A percentile compares a stretch with the other conserved stretches of the same genome.
Conservation (phyloP, 2,888 invertebrate genomes). For the Gnatocerus cornutus region DNA sequence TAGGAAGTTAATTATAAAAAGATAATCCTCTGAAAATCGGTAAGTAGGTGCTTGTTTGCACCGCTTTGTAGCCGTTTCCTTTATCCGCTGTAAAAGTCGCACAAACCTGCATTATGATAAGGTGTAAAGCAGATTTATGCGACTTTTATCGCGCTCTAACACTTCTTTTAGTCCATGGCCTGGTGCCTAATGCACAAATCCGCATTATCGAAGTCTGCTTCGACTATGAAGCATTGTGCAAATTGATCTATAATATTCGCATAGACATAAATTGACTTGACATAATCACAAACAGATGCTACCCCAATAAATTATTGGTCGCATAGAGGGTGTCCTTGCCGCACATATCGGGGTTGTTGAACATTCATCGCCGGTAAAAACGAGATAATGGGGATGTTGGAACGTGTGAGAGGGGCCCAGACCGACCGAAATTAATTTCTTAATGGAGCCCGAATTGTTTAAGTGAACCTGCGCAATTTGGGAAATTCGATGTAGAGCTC, state of each 20-base stretch:
- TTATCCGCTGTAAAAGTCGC: conserved; percentile 7
- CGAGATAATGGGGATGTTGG: conserved; percentile 30
- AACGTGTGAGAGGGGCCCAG: background rate
- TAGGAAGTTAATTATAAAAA: too few species aligned
- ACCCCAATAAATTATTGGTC: conserved; percentile 44
- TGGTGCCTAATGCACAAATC: conserved; percentile 24
- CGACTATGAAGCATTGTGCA: conserved; percentile 33
- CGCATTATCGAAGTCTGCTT: conserved; percentile 25
- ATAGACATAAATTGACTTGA: conserved; percentile 50
- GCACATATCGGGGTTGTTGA: conserved; percentile 24
- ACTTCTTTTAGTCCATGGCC: conserved; percentile 21
- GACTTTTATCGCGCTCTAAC: conserved; percentile 17
- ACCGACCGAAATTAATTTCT: conserved; percentile 35
- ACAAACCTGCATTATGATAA: conserved; percentile 8
- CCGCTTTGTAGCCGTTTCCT: background rate
- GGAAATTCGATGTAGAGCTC: background rate
- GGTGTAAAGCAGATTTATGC: conserved; percentile 30
- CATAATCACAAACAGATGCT: conserved; percentile 50
- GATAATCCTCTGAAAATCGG: too few species aligned
- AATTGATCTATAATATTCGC: conserved; percentile 49
- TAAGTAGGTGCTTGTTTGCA: conserved; percentile 4
- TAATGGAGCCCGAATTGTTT: conserved; percentile 32
- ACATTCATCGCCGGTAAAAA: conserved; percentile 39
- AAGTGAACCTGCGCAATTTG: background rate
- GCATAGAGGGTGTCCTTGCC: conserved; percentile 36